A percentile compares a stretch with the other conserved stretches of the same genome.
phyloP scores from a whole-genome alignment of 2,888 invertebrate genomes.

The Frankliniella intonsa region DNA sequence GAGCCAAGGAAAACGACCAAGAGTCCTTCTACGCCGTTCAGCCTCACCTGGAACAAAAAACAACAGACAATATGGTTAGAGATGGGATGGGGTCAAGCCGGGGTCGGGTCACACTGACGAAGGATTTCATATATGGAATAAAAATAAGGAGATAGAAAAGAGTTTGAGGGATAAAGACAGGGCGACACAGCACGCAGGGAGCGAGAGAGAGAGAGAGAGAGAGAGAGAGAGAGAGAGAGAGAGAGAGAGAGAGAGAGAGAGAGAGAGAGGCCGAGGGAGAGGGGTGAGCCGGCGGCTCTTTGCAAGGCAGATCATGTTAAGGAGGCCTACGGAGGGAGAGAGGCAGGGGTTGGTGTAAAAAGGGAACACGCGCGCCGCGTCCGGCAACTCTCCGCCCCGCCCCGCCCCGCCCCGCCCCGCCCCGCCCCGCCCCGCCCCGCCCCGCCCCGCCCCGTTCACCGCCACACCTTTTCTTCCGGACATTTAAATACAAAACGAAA shows the following conservation, averaged over 20 bases:
- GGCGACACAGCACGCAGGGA: neutral
- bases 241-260: conserved; percentile 18
- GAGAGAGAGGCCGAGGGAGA: neutral
- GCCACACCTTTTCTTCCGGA: neutral
- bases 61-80: too few relatives aligned
- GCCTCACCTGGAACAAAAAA: too few relatives aligned
- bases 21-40: too few relatives aligned
- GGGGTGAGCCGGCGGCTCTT: neutral
- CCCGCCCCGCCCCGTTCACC: neutral
- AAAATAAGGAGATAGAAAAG: neutral
- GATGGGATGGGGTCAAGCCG: too few relatives aligned
- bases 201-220: conserved; percentile 11
- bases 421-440: neutral
- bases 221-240: conserved; percentile 19
- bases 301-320: conserved; percentile 5
- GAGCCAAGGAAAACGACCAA: too few relatives aligned
- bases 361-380: too few relatives aligned
- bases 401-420: neutral
- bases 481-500: conserved; percentile 27
- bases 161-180: neutral
- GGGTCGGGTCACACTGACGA: too few relatives aligned
- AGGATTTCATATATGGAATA: too few relatives aligned
- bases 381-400: neutral
- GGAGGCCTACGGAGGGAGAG: neutral
- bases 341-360: too few relatives aligned